A percentile compares a stretch with the other conserved stretches of the same genome.
These are phyloP conservation scores for Metacarcinus magister DNA, from an alignment of 2,888 invertebrate species.

Conservation along the genomic window DNA sequence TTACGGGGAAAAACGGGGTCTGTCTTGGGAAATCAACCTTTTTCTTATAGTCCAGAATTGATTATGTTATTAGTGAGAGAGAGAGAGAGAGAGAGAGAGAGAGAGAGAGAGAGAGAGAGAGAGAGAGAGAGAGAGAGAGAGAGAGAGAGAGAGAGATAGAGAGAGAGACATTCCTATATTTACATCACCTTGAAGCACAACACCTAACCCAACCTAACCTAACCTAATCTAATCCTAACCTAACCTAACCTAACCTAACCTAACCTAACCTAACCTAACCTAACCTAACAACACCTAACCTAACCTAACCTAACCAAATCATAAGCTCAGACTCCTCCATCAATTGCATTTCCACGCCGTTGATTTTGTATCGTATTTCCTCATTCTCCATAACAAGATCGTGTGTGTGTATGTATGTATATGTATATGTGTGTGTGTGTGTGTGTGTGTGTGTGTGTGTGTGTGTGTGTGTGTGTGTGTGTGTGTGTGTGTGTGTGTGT, in stretches of 20 bases:
- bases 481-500: neutral
- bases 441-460: slow-evolving; percentile 44
- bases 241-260: too few relatives aligned
- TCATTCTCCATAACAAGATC: neutral
- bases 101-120: slow-evolving; percentile 27
- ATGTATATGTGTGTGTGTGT: neutral
- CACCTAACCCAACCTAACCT: too few relatives aligned
- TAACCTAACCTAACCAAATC: too few relatives aligned
- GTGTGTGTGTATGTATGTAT: neutral
- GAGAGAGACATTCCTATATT: too few relatives aligned
- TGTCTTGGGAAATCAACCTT: neutral
- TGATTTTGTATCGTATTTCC: too few relatives aligned
- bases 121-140: slow-evolving; percentile 44
- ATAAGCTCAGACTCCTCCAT: too few relatives aligned
- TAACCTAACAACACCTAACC: too few relatives aligned
- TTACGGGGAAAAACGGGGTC: neutral
- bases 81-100: neutral
- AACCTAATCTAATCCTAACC: too few relatives aligned
- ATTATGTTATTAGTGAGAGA: neutral
- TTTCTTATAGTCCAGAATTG: neutral
- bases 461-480: neutral
- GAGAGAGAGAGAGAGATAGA: slow-evolving; percentile 1
- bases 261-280: too few relatives aligned
- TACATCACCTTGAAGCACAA: too few relatives aligned
- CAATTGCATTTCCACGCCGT: too few relatives aligned